Percentiles rank a stretch among this genome's conserved stretches.
Conservation (phyloP, 2,797 vertebrate genomes). For the Catharus ustulatus region DNA sequence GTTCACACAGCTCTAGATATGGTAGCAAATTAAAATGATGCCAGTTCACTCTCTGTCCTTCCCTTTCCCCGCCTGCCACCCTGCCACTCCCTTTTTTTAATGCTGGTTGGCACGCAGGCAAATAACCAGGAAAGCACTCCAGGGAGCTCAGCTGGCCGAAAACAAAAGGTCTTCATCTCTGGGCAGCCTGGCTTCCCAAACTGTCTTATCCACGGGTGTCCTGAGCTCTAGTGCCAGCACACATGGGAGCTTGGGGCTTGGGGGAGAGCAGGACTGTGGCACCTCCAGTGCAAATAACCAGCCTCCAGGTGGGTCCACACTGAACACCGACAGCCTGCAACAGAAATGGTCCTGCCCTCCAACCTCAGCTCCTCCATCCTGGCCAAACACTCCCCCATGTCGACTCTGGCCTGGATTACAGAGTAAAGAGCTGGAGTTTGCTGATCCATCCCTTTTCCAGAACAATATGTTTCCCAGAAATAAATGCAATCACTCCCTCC, state of each 20-base stretch:
- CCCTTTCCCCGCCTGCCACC: background rate
- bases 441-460: background rate
- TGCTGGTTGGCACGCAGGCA: background rate
- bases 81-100: background rate
- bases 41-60: background rate
- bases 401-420: background rate
- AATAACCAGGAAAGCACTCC: background rate
- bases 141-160: background rate
- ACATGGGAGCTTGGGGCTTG: background rate
- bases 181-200: background rate
- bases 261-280: background rate
- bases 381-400: background rate
- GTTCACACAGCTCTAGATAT: background rate
- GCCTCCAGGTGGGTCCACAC: background rate
- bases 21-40: background rate
- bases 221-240: background rate
- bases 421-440: rapidly evolving
- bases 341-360: background rate
- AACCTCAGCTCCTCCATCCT: rapidly evolving
- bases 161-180: background rate
- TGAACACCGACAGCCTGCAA: background rate
- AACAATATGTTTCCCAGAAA: background rate
- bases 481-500: background rate
- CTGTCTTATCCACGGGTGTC: background rate
- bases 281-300: background rate